phyloP scores from a whole-genome alignment of 2,113 vertebrate species.

The Sturnira hondurensis region DNA sequence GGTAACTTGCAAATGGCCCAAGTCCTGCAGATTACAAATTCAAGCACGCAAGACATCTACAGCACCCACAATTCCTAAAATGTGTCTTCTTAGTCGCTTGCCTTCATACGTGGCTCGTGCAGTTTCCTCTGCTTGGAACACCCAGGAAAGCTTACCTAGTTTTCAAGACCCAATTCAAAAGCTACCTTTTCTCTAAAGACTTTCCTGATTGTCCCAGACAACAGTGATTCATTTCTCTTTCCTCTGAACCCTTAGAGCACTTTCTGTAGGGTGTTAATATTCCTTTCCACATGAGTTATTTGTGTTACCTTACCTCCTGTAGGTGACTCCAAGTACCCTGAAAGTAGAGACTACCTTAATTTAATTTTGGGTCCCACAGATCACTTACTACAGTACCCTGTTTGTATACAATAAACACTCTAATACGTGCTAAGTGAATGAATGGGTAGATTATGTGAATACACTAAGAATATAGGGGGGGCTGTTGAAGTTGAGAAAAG shows the following conservation, averaged over 20 bases:
- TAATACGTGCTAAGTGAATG: not conserved
- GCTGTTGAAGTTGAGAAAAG: not conserved
- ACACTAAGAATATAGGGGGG: not conserved
- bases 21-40: conserved; percentile 2
- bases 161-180: conserved; percentile 19
- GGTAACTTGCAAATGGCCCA: not conserved
- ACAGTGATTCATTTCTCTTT: not conserved
- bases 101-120: not conserved
- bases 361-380: not conserved
- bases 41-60: not conserved
- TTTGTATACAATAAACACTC: not conserved
- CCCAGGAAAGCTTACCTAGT: not conserved
- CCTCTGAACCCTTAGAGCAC: not conserved
- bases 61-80: conserved; percentile 3
- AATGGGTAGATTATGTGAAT: not conserved
- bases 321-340: not conserved
- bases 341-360: not conserved
- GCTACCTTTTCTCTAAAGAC: not conserved
- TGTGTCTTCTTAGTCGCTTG: not conserved
- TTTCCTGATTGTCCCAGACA: not conserved
- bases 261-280: not conserved
- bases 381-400: not conserved
- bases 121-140: not conserved
- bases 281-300: not conserved
- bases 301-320: not conserved